phyloP scores from a whole-genome alignment of 2,113 vertebrate species.

The Caloenas nicobarica region DNA sequence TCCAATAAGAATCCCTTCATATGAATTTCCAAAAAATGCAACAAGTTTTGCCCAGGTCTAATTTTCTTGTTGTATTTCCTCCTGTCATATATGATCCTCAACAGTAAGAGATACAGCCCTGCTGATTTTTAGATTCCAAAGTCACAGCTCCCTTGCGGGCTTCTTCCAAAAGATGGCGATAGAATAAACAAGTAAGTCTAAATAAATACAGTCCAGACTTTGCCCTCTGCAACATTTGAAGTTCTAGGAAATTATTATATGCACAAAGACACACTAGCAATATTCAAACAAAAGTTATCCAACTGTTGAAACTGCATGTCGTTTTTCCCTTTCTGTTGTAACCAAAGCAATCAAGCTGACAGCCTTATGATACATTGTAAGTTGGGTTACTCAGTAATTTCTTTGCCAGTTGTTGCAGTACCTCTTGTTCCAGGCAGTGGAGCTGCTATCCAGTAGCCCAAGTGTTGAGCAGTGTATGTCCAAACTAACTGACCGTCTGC shows the following conservation, averaged over 20 bases:
- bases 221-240: not conserved
- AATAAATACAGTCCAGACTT: not conserved
- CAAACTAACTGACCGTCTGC: slow-evolving; percentile 80
- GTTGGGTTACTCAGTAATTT: not conserved
- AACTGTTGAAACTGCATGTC: rapidly evolving
- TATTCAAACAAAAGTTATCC: not conserved
- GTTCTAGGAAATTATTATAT: not conserved
- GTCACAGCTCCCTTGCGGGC: not conserved
- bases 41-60: not conserved
- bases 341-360: not conserved
- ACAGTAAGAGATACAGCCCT: not conserved
- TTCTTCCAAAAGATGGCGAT: not conserved
- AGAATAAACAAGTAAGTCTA: not conserved
- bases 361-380: not conserved
- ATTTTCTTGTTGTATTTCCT: not conserved
- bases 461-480: slow-evolving; percentile 87
- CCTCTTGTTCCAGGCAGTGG: slow-evolving; percentile 82
- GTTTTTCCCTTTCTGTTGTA: not conserved
- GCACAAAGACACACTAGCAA: not conserved
- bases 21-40: not conserved
- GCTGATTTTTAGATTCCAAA: not conserved
- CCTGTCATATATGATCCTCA: not conserved
- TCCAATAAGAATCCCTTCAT: not conserved
- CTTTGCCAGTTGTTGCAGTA: slow-evolving; percentile 42
- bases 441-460: slow-evolving; percentile 94